These are phyloP conservation scores for Drosophila anceps DNA, from an alignment of 2,888 invertebrate genomes.

Conservation along the genomic window DNA sequence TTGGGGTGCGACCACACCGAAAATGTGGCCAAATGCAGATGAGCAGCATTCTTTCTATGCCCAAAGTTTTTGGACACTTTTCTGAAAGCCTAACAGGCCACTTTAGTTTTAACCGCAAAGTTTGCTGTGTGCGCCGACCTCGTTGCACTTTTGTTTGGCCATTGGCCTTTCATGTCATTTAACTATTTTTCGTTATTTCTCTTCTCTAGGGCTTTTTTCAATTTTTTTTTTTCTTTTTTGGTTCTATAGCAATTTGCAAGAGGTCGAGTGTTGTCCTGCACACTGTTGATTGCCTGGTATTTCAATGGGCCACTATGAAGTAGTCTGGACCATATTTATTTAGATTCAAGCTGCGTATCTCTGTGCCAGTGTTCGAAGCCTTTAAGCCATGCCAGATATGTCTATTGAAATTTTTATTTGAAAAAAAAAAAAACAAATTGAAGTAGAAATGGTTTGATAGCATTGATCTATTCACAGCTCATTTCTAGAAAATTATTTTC, in stretches of 20 bases:
- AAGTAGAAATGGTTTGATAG: not conserved
- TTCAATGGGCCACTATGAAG: constrained; percentile 37
- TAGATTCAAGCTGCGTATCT: constrained; percentile 16
- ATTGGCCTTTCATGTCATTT: constrained; percentile 79
- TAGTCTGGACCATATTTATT: constrained; percentile 48
- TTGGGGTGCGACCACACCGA: constrained; percentile 31
- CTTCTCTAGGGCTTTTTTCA: constrained; percentile 7
- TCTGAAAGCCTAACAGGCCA: constrained; percentile 77
- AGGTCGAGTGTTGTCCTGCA: constrained; percentile 47
- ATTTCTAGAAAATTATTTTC: constrained; percentile 1
- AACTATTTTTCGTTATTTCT: constrained; percentile 51
- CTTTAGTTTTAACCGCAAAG: constrained; percentile 77
- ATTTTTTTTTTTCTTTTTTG: not conserved
- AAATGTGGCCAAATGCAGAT: constrained; percentile 58
- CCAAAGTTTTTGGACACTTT: constrained; percentile 75
- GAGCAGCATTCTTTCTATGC: constrained; percentile 65
- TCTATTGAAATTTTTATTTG: constrained; percentile 1
- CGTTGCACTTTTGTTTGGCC: constrained; percentile 74
- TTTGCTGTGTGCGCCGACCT: constrained; percentile 67
- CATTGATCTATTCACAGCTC: not conserved
- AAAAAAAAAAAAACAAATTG: not conserved
- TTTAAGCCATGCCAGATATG: constrained; percentile 34
- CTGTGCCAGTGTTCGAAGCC: constrained; percentile 20
- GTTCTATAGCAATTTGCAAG: constrained; percentile 35
- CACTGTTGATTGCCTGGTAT: constrained; percentile 62